Base-by-base conservation (phyloP, 2,888 invertebrate genomes). In the Antheraea yamamai region DNA sequence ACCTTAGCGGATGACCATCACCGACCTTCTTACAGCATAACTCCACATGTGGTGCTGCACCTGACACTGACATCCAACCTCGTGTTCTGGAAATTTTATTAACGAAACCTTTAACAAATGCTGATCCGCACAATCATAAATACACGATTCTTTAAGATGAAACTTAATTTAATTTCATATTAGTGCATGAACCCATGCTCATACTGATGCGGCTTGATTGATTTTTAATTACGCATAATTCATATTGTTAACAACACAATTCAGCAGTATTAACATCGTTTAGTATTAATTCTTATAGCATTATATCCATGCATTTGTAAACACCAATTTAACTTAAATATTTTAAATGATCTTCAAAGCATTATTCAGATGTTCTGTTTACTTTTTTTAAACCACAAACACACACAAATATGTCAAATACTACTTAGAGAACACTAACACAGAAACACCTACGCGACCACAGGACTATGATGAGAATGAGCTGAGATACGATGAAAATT, bases 1-100 rank as follows among this genome's bases (percentile, higher is more conserved):
- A 94, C 75, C 98, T 95, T 83, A 99, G 92, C 0, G 98, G 98
- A 93, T 98, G 98, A 12, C 98, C 98, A 87, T 99, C 99, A 2
- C 97, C 97, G 0, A 98, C 97, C 89, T 99, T 99, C 91, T 98
- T 98, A 91, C 97, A 98, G 77, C 97, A 97, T 85, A 99, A 95
- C 87, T 99, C 99, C 39, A 98, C 97, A 78, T 96, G 96, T 14
- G 96, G 93, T 81, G 97, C 96, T 51, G 96, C 96, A 0, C 97
- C 96, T 20, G 96, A 96, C 30, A 97, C 95, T 35, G 96, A 95
- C 82, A 97, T 96, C 99, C 99, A 99, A 72, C 98, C 98, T 74
- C 98, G 96, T 76, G 96, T 96, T 92, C 97, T 97, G 88, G n/a
- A 89, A 89, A 77, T 51, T 72, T 30, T 12, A 66, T 66, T 66